Base-by-base conservation (phyloP, 2,113 vertebrate species). In the Halichoerus grypus region DNA sequence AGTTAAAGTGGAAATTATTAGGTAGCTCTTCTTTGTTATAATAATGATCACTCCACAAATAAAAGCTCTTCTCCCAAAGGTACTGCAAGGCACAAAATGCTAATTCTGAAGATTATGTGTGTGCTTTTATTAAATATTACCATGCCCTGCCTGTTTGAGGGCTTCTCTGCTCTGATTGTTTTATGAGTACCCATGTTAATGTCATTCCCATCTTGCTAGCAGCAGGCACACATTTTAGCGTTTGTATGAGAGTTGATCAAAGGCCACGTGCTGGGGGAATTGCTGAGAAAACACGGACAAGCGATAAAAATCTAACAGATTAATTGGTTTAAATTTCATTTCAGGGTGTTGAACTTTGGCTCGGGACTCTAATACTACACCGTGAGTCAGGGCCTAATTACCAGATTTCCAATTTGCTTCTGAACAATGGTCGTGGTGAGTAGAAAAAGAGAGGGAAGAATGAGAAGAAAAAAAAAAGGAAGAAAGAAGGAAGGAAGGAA, bases 131-230 rank as follows among this genome's bases (percentile, higher is more conserved):
- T 99, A 99, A 99, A 99, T 99, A 99, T 99, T 99, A 99, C 99
- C 99, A 98, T 99, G 99, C 99, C 99, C 99, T 99, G 98, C 98
- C 99, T 99, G 99, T 99, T 99, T 98, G 99, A 99, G 99, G 99
- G 99, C 99, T 99, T 98, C 98, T 99, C 97, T 98, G 99, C 99
- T 99, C 99, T 99, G 99, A 99, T 99, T 99, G 99, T 99, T 99
- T 99, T 99, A 99, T 99, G 99, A 99, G 99, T 99, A 99, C 99
- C 99, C 99, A 99, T 99, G 99, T 99, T 99, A 99, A 99, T 99
- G 99, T 99, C 99, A 99, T 98, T 99, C 99, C 99, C 99, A 99
- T 99, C 99, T 99, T 99, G 99, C 99, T 98, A 99, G 99, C 99
- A 99, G 98, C 99, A 98, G 99, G 98, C 99, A 98, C 98, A 99